phyloP scores from a whole-genome alignment of 2,797 vertebrate species.

The Limosa lapponica region DNA sequence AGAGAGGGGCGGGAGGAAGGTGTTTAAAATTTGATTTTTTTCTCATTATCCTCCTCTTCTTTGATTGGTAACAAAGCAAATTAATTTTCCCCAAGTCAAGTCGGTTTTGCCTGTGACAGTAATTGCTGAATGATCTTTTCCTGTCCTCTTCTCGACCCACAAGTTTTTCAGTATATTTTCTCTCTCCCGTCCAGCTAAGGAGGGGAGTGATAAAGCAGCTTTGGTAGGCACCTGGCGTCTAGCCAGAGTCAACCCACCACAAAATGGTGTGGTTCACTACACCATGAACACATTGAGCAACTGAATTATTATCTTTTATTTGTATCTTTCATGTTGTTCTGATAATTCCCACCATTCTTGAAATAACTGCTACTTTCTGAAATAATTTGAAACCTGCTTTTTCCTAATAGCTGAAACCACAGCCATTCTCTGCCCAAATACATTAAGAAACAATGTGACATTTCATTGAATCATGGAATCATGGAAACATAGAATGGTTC shows the following conservation, averaged over 20 bases:
- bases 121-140: neutral
- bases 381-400: neutral
- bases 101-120: neutral
- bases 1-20: neutral
- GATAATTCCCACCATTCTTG: neutral
- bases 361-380: neutral
- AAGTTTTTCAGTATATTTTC: neutral
- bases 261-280: neutral
- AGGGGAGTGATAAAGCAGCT: neutral
- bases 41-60: neutral
- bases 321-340: neutral
- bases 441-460: neutral
- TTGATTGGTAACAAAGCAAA: neutral
- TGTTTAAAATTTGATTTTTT: neutral
- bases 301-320: neutral
- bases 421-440: neutral
- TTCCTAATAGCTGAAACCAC: neutral
- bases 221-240: neutral
- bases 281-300: neutral
- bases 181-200: neutral
- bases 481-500: neutral
- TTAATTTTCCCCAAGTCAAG: neutral
- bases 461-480: neutral
- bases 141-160: neutral
- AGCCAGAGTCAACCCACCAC: neutral